These are phyloP conservation scores for Stichodactyla mertensii DNA, from an alignment of 64 coral and sea anemone species.

Conservation along the genomic window DNA sequence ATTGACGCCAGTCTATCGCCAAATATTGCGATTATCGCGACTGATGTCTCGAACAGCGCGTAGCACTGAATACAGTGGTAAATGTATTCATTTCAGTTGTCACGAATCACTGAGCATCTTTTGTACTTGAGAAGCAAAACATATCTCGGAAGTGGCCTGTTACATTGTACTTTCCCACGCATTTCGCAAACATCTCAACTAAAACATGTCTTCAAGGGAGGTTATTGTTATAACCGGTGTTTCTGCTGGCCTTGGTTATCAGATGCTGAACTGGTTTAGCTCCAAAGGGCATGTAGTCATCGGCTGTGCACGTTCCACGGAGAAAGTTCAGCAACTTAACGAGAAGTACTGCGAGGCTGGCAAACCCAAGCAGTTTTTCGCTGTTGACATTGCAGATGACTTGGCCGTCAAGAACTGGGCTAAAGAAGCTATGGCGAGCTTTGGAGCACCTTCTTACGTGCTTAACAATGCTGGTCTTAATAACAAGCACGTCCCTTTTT, in stretches of 20 bases:
- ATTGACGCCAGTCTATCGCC: no score
- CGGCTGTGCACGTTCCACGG: conserved; percentile 37
- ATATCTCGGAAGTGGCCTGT: no score
- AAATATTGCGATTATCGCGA: no score
- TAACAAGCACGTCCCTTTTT: conserved; percentile 29
- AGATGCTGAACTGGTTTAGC: conserved; percentile 49
- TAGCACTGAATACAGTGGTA: no score
- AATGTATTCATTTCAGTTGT: no score
- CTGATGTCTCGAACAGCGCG: no score
- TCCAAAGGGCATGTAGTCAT: conserved; percentile 34
- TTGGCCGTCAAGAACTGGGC: conserved; percentile 38
- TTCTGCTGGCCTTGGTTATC: conserved; percentile 40
- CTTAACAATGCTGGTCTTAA: conserved; percentile 51
- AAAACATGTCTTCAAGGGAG: background rate
- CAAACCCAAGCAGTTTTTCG: conserved; percentile 40
- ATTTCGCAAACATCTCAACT: no score
- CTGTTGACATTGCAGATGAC: conserved; percentile 38
- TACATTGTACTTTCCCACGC: no score
- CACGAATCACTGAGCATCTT: no score
- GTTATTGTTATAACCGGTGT: conserved; percentile 50
- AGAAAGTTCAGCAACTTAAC: conserved; percentile 49
- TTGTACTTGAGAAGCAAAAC: no score
- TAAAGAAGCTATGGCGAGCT: conserved; percentile 15
- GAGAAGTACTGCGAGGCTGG: conserved; percentile 27
- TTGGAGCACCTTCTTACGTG: conserved; percentile 40